Evolutionary conservation across 2,888 invertebrate species (phyloP).

Genomic region (Tryphoninae sp.): DNA sequence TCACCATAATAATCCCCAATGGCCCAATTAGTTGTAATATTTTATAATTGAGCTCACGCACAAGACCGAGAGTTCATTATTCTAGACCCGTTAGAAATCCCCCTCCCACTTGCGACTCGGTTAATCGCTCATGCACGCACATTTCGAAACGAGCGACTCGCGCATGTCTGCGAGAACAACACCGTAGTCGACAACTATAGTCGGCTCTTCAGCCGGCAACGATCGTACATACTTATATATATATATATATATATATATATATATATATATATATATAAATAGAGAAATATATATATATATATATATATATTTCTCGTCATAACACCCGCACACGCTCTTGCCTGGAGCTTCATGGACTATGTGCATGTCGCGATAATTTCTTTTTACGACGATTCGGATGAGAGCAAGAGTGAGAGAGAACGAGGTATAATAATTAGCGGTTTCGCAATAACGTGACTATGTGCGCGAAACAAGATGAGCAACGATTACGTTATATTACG

Average conservation of each 20-base stretch:
- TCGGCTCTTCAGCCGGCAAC: constrained; percentile 8
- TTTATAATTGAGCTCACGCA: constrained; percentile 71
- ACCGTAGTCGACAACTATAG: constrained; percentile 34
- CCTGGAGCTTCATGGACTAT: constrained; percentile 32
- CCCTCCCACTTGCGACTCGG: constrained; percentile 31
- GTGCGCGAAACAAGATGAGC: not conserved
- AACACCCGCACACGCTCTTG: not conserved
- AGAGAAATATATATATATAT: no score
- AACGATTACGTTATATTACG: constrained; percentile 41
- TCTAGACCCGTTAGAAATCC: constrained; percentile 71
- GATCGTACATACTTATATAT: not conserved
- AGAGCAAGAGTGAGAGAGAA: not conserved
- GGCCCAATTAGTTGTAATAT: constrained; percentile 70
- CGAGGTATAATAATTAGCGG: constrained; percentile 40
- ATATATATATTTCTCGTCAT: not conserved
- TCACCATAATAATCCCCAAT: constrained; percentile 50
- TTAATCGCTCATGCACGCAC: constrained; percentile 47
- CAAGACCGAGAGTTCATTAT: constrained; percentile 70
- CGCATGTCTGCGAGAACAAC: constrained; percentile 27
- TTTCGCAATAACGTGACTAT: constrained; percentile 32
- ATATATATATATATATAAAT: not conserved
- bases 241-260: not conserved
- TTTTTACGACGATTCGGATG: constrained; percentile 50
- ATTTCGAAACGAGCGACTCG: constrained; percentile 39
- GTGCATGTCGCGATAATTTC: constrained; percentile 49